A percentile compares a stretch with the other conserved stretches of the same genome.
These are phyloP conservation scores for Caenorhabditis becei DNA, from an alignment of 2,888 invertebrate genomes.

Conservation along the genomic window DNA sequence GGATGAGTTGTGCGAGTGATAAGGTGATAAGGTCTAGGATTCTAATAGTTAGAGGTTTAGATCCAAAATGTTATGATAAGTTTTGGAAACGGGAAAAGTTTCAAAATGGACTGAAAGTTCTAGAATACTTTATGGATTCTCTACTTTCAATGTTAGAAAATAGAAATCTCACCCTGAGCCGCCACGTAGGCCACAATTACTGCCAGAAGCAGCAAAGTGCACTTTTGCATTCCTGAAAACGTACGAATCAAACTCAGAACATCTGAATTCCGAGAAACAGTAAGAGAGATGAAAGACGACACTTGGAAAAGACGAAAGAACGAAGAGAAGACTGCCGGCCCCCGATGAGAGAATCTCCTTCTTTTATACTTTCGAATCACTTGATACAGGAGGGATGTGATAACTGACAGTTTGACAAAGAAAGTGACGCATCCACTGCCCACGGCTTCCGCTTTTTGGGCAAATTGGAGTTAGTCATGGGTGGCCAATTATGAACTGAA, in stretches of 20 bases:
- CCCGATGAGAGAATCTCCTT: neutral
- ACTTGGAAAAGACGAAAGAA: neutral
- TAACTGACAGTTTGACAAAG: too few relatives aligned
- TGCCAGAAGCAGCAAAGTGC: constrained; percentile 14
- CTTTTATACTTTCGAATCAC: neutral
- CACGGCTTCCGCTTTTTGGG: too few relatives aligned
- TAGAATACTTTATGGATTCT: too few relatives aligned
- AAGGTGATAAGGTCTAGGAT: neutral
- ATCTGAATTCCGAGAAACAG: neutral
- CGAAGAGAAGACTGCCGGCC: neutral
- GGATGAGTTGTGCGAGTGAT: constrained; percentile 19
- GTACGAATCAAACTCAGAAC: neutral
- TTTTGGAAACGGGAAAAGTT: too few relatives aligned
- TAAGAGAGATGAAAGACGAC: neutral
- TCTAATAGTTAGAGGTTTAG: too few relatives aligned
- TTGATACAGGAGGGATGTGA: neutral
- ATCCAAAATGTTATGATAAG: too few relatives aligned
- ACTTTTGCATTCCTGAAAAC: neutral
- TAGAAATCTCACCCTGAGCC: constrained; percentile 30
- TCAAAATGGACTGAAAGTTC: too few relatives aligned
- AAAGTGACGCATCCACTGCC: too few relatives aligned
- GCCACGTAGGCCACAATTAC: constrained; percentile 25
- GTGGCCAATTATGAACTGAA: too few relatives aligned
- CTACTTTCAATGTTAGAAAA: too few relatives aligned
- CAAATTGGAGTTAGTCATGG: too few relatives aligned